Base-by-base conservation (phyloP, 2,113 vertebrate genomes). In the Anarrhichthys ocellatus region DNA sequence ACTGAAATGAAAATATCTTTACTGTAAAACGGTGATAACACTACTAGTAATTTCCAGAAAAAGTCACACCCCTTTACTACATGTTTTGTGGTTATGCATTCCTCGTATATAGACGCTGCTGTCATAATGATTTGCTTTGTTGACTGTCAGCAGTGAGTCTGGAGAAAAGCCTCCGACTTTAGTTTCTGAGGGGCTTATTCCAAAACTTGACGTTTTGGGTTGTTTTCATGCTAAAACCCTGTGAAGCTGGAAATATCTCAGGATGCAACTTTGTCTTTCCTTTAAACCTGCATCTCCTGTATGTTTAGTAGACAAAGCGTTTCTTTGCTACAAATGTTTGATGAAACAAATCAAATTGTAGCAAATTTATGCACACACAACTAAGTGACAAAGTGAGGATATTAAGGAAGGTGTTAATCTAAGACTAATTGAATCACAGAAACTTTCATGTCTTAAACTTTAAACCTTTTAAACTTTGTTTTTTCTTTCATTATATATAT, bases 31-130 rank as follows among this genome's bases (percentile, higher is more conserved):
- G 3, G 6, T 15, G n/a, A 66, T 20, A 48, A 56, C 24, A 74
- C 18, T 40, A 34, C 48, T 17, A 68, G 44, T 42, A 24, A 59
- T 79, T 46, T 38, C 44, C 42, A 70, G 27, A 64, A 68, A 67
- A 68, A 67, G 86, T 77, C 64, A 61, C 58, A 61, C 62, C 70
- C 70, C 27, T 46, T 20, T 32, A 61, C 0, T 1, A 17, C 18
- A 74, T 76, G 70, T 59, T 75, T 73, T 69, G 59, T 67, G 50
- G 64, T 58, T 69, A 48, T 54, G 48, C 22, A 82, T 84, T 82
- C 56, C 44, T 66, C 1, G 13, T 73, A 29, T 48, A 72, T 50
- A 80, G 79, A 80, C 59, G 40, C 54, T 68, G 40, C 65, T 48
- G 68, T 32, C 5, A 1, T 27, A 13, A 76, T 76, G 11, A 34